Evolutionary conservation across 2,888 invertebrate genomes (phyloP), one percentile per base, ranked within the genome.

Genomic region (Rhynchonema sp.): DNA sequence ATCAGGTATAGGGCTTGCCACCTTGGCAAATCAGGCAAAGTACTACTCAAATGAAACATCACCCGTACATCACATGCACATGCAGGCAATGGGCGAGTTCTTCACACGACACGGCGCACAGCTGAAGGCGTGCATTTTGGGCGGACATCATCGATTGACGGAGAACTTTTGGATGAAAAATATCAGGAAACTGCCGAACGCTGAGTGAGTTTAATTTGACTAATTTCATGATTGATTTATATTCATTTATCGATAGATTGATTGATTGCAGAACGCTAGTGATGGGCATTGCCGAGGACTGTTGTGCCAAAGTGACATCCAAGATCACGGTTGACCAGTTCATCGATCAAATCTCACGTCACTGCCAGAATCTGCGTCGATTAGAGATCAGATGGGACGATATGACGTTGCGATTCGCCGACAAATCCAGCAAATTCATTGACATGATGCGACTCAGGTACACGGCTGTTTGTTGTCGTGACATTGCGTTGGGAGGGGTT

Each of bases 351-450:
- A 49, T 49, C 49, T n/a, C n/a, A n/a, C 87, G 86, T 70, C 86
- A 86, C 74, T 92, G 92, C 70, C 82, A 83, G 0, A 82, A 83
- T 67, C 74, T 98, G 69, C 89, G 92, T 74, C 81, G 98, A 1
- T 76, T 98, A 60, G 98, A 99, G 26, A 46, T 56, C 38, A n/a
- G 87, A 67, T 99, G 98, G 98, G 98, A 99, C 76, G 94, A 96
- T 0, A 94, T 94, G 70, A 96, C 96, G 71, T 80, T 99, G 46
- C 81, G 98, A 59, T 98, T 94, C 77, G 96, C 94, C 49, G 98
- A 99, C 76, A 98, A 99, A 77, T 94, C 94, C 72, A 94, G 94
- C 76, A 99, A 99, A 75, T 96, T 96, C 54, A 94, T 98, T 66
- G 98, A 99, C 75, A 86, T 92, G 56, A 79, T 99, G 63, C 83